Base-by-base conservation (phyloP, 2,797 vertebrate species). In the Danionella dracula region DNA sequence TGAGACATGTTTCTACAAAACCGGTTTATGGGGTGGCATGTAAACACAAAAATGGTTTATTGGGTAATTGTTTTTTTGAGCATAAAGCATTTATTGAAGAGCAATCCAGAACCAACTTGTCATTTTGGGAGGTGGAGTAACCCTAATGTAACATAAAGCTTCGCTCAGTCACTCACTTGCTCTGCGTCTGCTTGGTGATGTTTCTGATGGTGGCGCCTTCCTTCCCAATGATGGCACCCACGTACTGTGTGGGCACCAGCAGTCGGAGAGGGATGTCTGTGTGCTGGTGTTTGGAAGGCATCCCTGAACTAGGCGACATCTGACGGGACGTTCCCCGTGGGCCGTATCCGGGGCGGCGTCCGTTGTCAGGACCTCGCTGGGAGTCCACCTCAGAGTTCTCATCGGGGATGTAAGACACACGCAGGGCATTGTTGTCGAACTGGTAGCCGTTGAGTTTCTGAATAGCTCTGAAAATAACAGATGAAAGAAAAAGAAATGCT, bases 171-270 rank as follows among this genome's bases (percentile, higher is more conserved):
- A 85, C 94, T 90, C 82, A 97, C 95, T 97, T 97, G 89, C 94
- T 96, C 80, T 96, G 94, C 0, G 94, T 97, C 84, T 97, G 94
- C 74, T 97, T 96, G 60, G 95, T 97, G 85, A 97, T 97, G 81
- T 94, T 95, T 32, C 94, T 88, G 68, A 97, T 97, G 79, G 95
- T 97, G 79, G 94, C 93, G 0, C 95, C 95, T 70, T 97, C 95
- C 74, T 97, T 97, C 79, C 95, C 95, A 0, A 97, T 97, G 85
- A 97, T 97, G 74, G 95, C 95, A 0, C 95, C 95, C 10, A 97
- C 95, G 0, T 94, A 97, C 81, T 97, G 95, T 0, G 94, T 96
- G 70, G 94, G 94, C 15, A 97, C 95, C 74, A 97, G 89, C 68
- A 97, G 89, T 13, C 95, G 86, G 42, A 97, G 89, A 0, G 94